Conservation (phyloP, 2,888 invertebrate species). For the Serripes groenlandicus region DNA sequence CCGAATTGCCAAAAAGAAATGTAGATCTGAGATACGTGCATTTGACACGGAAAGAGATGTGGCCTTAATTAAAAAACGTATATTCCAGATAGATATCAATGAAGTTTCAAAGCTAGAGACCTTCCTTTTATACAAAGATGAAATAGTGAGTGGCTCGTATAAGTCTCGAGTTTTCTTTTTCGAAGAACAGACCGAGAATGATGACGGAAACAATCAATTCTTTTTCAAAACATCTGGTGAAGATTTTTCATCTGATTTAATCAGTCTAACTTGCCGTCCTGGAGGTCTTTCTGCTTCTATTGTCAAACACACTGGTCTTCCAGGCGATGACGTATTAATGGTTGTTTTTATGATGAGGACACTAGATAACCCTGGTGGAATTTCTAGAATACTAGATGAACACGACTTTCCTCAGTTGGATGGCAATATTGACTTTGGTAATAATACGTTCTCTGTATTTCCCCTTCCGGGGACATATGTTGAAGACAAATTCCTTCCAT, state of each 20-base stretch:
- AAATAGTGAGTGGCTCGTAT: not conserved
- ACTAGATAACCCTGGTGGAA: not conserved
- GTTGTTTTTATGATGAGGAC: not conserved
- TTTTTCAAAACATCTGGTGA: no score
- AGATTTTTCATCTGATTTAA: not conserved
- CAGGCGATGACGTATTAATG: not conserved
- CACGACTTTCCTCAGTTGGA: not conserved
- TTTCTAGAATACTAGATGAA: not conserved
- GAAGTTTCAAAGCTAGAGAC: not conserved
- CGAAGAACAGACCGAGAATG: not conserved
- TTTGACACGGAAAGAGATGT: not conserved
- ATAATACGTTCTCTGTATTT: conserved; percentile 22
- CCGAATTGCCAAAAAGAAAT: not conserved
- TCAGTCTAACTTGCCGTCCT: not conserved
- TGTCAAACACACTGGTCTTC: not conserved
- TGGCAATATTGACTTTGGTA: not conserved
- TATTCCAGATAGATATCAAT: not conserved
- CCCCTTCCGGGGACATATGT: conserved; percentile 57
- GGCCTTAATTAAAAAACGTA: not conserved
- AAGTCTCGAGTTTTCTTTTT: not conserved
- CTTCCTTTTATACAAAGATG: not conserved
- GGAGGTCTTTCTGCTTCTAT: not conserved
- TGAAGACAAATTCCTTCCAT: conserved; percentile 38
- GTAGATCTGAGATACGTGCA: no score
- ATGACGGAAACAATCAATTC: not conserved